phyloP scores from a whole-genome alignment of 2,797 vertebrate genomes.

The Bucorvus abyssinicus region DNA sequence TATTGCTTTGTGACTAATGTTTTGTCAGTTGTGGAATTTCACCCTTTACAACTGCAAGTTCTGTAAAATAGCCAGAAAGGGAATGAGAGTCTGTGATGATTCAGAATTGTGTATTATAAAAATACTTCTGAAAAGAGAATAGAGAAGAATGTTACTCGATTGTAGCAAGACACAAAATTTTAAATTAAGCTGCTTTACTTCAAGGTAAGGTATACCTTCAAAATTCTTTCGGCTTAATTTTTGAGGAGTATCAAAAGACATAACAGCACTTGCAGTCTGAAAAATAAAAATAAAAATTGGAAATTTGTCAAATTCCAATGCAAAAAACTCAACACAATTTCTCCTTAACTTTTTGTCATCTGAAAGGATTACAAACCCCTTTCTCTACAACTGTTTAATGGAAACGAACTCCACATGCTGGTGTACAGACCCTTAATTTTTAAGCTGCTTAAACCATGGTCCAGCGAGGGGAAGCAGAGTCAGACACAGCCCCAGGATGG shows the following conservation, averaged over 20 bases:
- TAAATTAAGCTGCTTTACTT: background rate
- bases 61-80: conserved; percentile 26
- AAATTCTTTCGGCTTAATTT: background rate
- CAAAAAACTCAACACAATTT: background rate
- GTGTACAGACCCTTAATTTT: background rate
- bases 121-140: background rate
- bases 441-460: background rate
- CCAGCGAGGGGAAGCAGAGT: background rate
- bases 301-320: background rate
- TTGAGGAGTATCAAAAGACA: background rate
- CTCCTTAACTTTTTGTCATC: background rate
- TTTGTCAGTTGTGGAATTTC: conserved; percentile 23
- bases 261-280: background rate
- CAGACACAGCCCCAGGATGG: background rate
- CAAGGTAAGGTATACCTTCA: background rate
- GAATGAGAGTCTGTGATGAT: conserved; percentile 11
- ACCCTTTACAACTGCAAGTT: conserved; percentile 11
- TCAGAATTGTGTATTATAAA: background rate
- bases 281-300: background rate
- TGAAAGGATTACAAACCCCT: background rate
- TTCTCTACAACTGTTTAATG: conserved; percentile 19
- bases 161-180: background rate
- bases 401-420: background rate
- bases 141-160: background rate
- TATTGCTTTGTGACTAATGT: conserved; percentile 49